These are phyloP conservation scores for Rhodinocichla rosea DNA, from an alignment of 2,113 vertebrate genomes.

Conservation along the genomic window DNA sequence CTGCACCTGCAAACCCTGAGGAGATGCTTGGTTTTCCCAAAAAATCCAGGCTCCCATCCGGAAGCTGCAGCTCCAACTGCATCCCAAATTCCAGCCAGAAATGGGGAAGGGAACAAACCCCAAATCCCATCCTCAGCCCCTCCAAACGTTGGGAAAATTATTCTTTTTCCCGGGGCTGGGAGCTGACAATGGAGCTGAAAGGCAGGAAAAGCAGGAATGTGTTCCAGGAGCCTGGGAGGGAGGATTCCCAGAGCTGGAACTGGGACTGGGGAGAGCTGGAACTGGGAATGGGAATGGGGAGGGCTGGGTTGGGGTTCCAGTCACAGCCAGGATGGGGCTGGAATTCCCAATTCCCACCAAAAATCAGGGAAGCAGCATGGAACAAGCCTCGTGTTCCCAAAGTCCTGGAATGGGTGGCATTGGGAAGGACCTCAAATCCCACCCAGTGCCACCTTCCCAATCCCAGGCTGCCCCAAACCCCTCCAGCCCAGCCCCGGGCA, in stretches of 20 bases:
- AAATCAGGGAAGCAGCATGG: background rate
- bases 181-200: background rate
- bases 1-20: background rate
- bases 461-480: background rate
- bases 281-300: background rate
- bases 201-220: background rate
- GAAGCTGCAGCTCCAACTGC: background rate
- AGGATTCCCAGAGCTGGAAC: too few species aligned
- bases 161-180: background rate
- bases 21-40: background rate
- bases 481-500: background rate
- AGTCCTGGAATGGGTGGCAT: background rate
- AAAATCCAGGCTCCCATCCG: background rate
- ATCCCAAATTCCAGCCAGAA: background rate
- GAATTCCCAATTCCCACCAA: background rate
- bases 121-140: background rate
- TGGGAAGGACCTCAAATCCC: background rate
- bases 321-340: background rate
- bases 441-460: background rate
- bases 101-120: background rate
- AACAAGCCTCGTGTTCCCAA: accelerated
- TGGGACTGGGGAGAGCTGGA: background rate
- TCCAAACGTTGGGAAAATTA: background rate
- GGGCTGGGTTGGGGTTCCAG: background rate
- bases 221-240: background rate